A percentile compares a stretch with the other conserved stretches of the same genome.
Evolutionary conservation across 2,797 vertebrate species (phyloP).

Genomic region (Cephalopachus bancanus): DNA sequence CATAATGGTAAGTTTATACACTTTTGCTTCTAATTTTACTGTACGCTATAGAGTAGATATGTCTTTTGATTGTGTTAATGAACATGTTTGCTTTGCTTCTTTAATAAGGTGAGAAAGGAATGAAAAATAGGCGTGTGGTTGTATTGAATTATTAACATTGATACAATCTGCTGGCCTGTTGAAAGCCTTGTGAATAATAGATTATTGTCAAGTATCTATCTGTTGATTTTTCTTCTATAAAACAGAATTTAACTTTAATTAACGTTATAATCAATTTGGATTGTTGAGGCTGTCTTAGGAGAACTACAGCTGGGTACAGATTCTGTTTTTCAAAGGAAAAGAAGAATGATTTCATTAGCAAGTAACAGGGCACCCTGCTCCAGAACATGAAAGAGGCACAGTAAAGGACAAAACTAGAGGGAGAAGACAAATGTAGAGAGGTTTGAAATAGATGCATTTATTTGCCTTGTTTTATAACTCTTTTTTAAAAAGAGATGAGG

Average conservation of each 20-base stretch:
- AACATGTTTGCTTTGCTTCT: background rate
- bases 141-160: background rate
- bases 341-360: background rate
- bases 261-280: background rate
- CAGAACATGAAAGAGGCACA: background rate
- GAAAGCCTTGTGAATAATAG: background rate
- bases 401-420: background rate
- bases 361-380: background rate
- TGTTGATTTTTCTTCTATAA: background rate
- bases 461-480: background rate
- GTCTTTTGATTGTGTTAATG: background rate
- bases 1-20: background rate
- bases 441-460: background rate
- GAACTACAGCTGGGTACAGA: background rate
- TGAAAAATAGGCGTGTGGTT: background rate
- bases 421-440: background rate
- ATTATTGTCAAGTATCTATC: background rate
- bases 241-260: conserved; percentile 3
- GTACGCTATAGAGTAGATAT: background rate
- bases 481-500: too few species aligned
- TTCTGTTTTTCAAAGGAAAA: conserved; percentile 5
- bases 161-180: background rate
- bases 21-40: background rate
- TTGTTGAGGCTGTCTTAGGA: background rate
- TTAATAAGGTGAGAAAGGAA: background rate